Evolutionary conservation across 2,113 vertebrate species (phyloP).

Genomic region (Vicugna pacos): DNA sequence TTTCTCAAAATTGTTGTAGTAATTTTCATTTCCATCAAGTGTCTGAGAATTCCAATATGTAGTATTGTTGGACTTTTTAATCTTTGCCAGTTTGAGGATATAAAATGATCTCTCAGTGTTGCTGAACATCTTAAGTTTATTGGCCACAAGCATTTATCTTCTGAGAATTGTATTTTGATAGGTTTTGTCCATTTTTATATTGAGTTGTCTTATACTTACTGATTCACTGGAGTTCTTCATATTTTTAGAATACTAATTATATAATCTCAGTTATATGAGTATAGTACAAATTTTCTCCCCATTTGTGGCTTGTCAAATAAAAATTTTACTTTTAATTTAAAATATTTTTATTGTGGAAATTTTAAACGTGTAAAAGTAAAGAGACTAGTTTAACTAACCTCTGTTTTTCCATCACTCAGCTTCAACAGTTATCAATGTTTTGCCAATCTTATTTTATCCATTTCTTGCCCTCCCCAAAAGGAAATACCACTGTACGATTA

Average conservation of each 20-base stretch:
- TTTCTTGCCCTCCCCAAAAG: neutral
- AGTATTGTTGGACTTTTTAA: neutral
- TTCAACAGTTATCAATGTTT: neutral
- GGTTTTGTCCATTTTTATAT: constrained; percentile 2
- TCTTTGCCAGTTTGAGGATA: neutral
- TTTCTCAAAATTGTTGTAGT: neutral
- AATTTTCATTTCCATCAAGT: neutral
- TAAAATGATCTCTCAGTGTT: neutral
- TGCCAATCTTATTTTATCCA: neutral
- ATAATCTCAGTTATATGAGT: neutral
- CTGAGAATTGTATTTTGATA: constrained; percentile 6
- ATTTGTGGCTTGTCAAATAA: neutral
- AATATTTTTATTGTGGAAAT: neutral
- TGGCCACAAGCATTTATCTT: neutral
- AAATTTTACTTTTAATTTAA: constrained; percentile 28
- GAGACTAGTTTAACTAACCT: neutral
- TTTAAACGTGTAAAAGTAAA: neutral
- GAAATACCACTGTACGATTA: neutral
- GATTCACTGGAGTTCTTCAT: neutral
- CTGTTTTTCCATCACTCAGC: neutral
- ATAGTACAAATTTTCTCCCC: neutral
- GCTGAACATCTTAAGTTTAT: neutral
- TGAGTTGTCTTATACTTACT: neutral
- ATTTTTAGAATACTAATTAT: neutral
- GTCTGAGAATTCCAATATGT: neutral